phyloP scores from a whole-genome alignment of 1,140 invertebrate genomes.

The Chelonus insularis region DNA sequence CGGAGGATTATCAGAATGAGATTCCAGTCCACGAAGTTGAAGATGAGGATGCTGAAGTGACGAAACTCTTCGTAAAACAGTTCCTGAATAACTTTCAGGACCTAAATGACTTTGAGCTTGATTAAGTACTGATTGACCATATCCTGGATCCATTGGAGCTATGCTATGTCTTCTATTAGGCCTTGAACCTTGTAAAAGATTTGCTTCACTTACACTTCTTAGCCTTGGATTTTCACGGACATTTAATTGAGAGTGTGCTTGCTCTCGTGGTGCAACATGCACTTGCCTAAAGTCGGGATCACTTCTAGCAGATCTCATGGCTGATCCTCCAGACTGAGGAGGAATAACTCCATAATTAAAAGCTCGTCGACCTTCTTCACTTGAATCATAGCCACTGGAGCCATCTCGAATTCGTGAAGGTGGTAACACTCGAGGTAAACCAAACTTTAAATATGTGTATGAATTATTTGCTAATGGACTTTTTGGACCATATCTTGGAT shows the following conservation, averaged over 20 bases:
- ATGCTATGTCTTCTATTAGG: conserved; percentile 67
- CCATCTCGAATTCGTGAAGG: conserved; percentile 65
- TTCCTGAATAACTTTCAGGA: conserved; percentile 42
- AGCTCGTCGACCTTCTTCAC: conserved; percentile 63
- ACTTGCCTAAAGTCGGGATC: conserved; percentile 77
- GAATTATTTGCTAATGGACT: conserved; percentile 82
- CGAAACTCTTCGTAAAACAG: conserved; percentile 45
- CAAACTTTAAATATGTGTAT: conserved; percentile 92
- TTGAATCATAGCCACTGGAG: conserved; percentile 87
- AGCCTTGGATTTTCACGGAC: conserved; percentile 61
- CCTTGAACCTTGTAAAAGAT: conserved; percentile 65
- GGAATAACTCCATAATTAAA: conserved; percentile 40
- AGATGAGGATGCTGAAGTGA: conserved; percentile 66
- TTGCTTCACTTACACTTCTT: conserved; percentile 75
- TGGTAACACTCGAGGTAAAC: conserved; percentile 85
- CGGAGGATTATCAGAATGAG: conserved; percentile 48
- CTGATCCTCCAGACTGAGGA: conserved; percentile 33
- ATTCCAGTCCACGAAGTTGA: conserved; percentile 67
- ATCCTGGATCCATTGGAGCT: conserved; percentile 64
- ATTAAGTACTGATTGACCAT: conserved; percentile 44
- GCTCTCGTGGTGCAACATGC: conserved; percentile 49
- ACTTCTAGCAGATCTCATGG: conserved; percentile 61
- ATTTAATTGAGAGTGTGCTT: conserved; percentile 54
- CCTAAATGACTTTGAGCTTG: conserved; percentile 44
- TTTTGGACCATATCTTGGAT: conserved; percentile 86